phyloP scores from a whole-genome alignment of 1,140 invertebrate genomes.

The Procambarus virginalis region DNA sequence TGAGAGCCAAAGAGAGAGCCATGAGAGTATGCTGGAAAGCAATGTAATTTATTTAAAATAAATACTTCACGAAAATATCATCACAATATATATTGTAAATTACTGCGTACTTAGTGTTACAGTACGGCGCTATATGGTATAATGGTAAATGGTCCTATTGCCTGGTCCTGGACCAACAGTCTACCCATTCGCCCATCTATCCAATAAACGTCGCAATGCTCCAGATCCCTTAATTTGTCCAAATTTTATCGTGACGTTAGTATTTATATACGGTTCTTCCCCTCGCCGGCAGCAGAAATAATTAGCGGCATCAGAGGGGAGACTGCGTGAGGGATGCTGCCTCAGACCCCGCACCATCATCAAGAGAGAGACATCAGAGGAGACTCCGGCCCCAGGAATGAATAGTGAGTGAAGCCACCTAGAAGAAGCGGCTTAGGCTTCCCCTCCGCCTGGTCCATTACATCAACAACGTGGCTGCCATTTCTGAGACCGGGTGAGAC shows the following conservation, averaged over 20 bases:
- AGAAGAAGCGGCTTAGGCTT: not conserved
- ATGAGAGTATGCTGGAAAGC: too few species aligned
- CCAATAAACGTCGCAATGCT: too few species aligned
- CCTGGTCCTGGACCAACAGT: too few species aligned
- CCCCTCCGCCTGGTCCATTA: not conserved
- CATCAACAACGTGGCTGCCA: not conserved
- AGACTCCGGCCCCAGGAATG: not conserved
- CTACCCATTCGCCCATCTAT: too few species aligned
- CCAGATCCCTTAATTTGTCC: too few species aligned
- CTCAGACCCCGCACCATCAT: not conserved
- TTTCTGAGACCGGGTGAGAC: not conserved
- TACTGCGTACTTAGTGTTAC: too few species aligned
- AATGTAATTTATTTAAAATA: too few species aligned
- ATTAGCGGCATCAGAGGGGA: constrained; percentile 6
- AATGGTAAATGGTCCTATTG: too few species aligned
- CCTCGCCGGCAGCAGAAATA: not conserved
- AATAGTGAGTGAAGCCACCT: not conserved
- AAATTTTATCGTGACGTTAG: not conserved
- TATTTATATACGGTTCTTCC: not conserved
- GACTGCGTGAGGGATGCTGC: not conserved
- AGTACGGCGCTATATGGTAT: too few species aligned
- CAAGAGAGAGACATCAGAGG: not conserved
- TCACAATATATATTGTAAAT: too few species aligned
- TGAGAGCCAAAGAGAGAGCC: too few species aligned
- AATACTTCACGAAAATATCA: too few species aligned